A percentile compares a stretch with the other conserved stretches of the same genome.
These are phyloP conservation scores for Neodon shergylaensis DNA, from an alignment of 2,113 vertebrate genomes.

Conservation along the genomic window DNA sequence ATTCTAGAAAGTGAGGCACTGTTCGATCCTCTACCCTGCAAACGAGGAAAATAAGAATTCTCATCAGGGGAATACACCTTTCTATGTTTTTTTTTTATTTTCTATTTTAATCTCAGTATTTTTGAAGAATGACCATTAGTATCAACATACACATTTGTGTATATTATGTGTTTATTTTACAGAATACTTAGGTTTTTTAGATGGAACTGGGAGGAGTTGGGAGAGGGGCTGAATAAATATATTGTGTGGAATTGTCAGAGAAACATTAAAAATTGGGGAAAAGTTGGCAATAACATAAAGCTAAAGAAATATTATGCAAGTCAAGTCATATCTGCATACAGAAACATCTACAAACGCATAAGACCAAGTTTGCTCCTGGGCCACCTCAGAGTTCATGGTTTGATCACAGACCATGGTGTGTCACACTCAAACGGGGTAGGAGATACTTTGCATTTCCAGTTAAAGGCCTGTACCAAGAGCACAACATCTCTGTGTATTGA, in stretches of 20 bases:
- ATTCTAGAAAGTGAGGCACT: neutral
- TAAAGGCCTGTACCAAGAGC: neutral
- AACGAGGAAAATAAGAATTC: neutral
- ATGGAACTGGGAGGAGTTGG: neutral
- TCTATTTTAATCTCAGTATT: neutral
- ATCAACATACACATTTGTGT: neutral
- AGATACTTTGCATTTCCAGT: slow-evolving; percentile 4
- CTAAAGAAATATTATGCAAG: neutral
- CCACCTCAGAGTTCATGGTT: neutral
- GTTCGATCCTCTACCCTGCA: neutral
- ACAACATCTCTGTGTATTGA: neutral
- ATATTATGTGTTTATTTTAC: neutral
- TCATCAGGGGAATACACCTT: neutral
- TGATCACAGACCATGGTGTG: neutral
- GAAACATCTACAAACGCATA: too few relatives aligned
- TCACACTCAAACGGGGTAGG: neutral
- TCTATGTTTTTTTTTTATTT: neutral
- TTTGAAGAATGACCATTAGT: neutral
- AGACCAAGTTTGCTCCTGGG: neutral
- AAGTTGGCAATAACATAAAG: neutral
- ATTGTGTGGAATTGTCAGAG: neutral
- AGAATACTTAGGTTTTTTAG: too few relatives aligned
- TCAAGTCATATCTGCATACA: neutral
- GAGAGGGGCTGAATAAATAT: too few relatives aligned
- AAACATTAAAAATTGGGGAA: neutral